These are phyloP conservation scores for Sebastes aleutianus DNA, from an alignment of 2,797 vertebrate species.

Conservation along the genomic window DNA sequence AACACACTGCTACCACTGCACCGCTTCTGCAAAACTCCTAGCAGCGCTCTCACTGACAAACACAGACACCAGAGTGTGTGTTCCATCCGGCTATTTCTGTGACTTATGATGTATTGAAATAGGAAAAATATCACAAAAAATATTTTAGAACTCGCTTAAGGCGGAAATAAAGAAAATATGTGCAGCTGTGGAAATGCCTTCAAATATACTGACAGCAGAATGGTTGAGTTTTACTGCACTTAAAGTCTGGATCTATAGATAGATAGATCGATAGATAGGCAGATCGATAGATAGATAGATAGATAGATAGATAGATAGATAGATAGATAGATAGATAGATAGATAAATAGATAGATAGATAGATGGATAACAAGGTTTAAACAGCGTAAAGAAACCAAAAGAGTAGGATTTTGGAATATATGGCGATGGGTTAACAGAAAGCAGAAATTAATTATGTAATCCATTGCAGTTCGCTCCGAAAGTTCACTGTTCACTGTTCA, in stretches of 20 bases:
- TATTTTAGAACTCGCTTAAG: conserved; percentile 12
- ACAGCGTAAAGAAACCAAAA: conserved; percentile 9
- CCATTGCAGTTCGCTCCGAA: conserved; percentile 84
- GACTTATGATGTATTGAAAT: conserved; percentile 37
- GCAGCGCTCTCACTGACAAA: conserved; percentile 55
- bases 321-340: conserved; percentile 13
- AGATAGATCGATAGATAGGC: neutral
- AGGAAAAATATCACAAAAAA: conserved; percentile 19
- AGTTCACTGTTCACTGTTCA: conserved; percentile 93
- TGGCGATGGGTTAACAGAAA: conserved; percentile 71
- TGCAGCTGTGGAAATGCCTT: neutral
- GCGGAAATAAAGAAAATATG: conserved; percentile 22
- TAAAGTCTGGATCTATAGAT: conserved; percentile 4
- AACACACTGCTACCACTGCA: conserved; percentile 59
- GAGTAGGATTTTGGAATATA: conserved; percentile 54
- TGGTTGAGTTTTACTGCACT: neutral
- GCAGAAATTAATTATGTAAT: conserved; percentile 90
- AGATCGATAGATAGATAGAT: neutral
- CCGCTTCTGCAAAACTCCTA: conserved; percentile 56
- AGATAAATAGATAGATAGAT: conserved; percentile 14
- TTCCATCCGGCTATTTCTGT: conserved; percentile 39
- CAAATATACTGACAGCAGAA: neutral
- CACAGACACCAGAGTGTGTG: conserved; percentile 32
- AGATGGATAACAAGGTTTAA: conserved; percentile 26
- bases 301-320: conserved; percentile 12